Evolutionary conservation across 92 coral and sea anemone genomes (phyloP), one percentile per base, ranked within the genome.

Genomic region (Porites evermanni): DNA sequence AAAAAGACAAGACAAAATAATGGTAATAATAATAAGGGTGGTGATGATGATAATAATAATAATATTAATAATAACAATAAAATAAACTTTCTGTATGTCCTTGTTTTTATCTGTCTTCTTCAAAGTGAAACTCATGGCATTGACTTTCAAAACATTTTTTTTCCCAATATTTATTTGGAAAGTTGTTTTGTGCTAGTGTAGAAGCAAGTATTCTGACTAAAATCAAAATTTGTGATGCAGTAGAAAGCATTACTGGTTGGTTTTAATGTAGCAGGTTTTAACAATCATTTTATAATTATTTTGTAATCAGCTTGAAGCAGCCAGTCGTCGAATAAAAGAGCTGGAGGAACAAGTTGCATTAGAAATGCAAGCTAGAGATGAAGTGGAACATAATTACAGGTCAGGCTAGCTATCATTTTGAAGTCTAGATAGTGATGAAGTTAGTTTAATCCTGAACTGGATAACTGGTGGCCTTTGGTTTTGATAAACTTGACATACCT

Each of bases 351-450:
- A 91, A 53, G 89, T 95, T 24, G 72, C 87, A 8, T 84, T 88
- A 76, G 93, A 90, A 47, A 86, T 90, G 84, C 93, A 94, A 74
- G 86, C 93, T 24, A 93, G 90, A 88, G 95, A 89, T n/a, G 99
- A 97, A 58, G 86, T 89, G 52, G 99, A 97, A 50, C 89, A 89
- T 68, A 97, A 92, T 80, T 93, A 88, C 80, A 97, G 94, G 99
- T 97, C 63, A 77, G 90, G 75, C 50, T 14, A 67, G 19, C 64
- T 19, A 16, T 14, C 20, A 63, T 63, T 18, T 63, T 6, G 47
- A 38, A 38, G 47, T 38, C 47, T 38, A 38, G 47, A 38, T 38
- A 38, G 47, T 38, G 47, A 38, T 38, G 16, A 12, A 56, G 61
- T 56, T 56, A 56, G 61, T 56, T 56, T 11, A 10, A 56, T 56